A percentile compares a stretch with the other conserved stretches of the same genome.
Conservation (phyloP, 2,797 vertebrate genomes). For the Lepus townsendii region DNA sequence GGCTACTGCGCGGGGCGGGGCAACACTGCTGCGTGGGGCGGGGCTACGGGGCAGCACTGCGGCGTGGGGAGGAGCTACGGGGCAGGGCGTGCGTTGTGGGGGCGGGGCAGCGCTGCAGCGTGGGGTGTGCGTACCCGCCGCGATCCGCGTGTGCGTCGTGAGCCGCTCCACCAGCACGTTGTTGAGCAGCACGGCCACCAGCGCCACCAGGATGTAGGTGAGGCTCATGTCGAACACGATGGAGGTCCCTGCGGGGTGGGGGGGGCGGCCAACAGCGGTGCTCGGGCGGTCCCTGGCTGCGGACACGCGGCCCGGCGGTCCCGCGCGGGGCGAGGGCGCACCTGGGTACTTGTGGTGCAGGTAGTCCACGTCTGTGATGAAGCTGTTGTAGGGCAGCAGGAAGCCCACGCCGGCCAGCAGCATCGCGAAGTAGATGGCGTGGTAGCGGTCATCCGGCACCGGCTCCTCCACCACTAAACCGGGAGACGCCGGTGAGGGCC, state of each 20-base stretch:
- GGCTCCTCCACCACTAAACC: conserved; percentile 91
- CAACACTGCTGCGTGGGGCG: too few relatives aligned
- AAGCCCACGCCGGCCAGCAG: conserved; percentile 97
- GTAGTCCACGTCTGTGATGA: conserved; percentile 98
- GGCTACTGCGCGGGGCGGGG: too few relatives aligned
- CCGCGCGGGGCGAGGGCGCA: conserved; percentile 75
- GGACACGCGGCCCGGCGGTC: not conserved
- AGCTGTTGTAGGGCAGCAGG: conserved; percentile 98
- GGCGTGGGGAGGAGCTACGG: too few relatives aligned
- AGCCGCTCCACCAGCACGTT: conserved; percentile 96
- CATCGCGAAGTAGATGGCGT: conserved; percentile 99
- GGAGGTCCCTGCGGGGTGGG: conserved; percentile 92
- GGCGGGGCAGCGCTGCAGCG: not conserved
- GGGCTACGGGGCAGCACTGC: not conserved
- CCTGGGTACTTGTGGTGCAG: conserved; percentile 98
- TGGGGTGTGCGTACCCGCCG: conserved; percentile 91
- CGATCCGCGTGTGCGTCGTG: conserved; percentile 96
- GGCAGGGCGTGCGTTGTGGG: rapidly evolving
- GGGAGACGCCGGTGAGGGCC: conserved; percentile 17
- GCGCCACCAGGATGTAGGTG: conserved; percentile 97
- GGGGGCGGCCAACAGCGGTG: not conserved
- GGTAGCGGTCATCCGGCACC: conserved; percentile 95
- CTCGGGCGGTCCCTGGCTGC: not conserved
- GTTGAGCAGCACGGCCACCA: conserved; percentile 96
- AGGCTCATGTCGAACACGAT: conserved; percentile 99